These are phyloP conservation scores for Deilephila porcellus DNA, from an alignment of 2,888 invertebrate genomes.

Conservation along the genomic window DNA sequence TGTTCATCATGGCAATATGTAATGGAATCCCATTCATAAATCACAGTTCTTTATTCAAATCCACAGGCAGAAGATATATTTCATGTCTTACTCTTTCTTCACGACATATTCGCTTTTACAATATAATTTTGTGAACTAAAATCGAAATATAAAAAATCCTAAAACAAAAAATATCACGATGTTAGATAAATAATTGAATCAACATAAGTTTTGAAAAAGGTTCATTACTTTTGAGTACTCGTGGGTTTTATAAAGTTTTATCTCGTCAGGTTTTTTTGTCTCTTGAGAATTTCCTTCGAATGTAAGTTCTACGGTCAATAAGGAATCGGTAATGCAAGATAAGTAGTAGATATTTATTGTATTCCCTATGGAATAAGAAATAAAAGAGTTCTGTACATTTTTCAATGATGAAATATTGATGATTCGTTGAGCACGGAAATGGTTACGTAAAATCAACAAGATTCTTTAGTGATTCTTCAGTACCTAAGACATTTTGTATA, in stretches of 20 bases:
- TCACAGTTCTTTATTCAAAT: too few relatives aligned
- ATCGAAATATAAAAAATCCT: too few relatives aligned
- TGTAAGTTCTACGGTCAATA: not conserved
- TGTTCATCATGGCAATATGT: too few relatives aligned
- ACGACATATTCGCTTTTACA: too few relatives aligned
- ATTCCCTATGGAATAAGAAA: not conserved
- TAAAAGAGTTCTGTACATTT: not conserved
- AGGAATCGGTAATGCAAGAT: not conserved
- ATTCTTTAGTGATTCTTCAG: too few relatives aligned
- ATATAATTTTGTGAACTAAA: too few relatives aligned
- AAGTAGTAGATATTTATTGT: not conserved
- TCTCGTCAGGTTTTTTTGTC: not conserved
- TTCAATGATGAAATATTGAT: not conserved
- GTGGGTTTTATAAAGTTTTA: not conserved
- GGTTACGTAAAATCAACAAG: not conserved
- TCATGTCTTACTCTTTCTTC: too few relatives aligned
- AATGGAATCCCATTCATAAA: too few relatives aligned
- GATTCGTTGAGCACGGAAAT: not conserved
- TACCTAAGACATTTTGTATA: too few relatives aligned
- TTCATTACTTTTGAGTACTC: not conserved
- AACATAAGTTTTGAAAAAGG: not conserved
- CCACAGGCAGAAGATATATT: too few relatives aligned
- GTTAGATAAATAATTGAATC: not conserved
- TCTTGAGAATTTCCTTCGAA: not conserved
- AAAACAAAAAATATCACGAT: too few relatives aligned